A percentile compares a stretch with the other conserved stretches of the same genome.
phyloP scores from a whole-genome alignment of 2,797 vertebrate species.

The Crax fasciolata region DNA sequence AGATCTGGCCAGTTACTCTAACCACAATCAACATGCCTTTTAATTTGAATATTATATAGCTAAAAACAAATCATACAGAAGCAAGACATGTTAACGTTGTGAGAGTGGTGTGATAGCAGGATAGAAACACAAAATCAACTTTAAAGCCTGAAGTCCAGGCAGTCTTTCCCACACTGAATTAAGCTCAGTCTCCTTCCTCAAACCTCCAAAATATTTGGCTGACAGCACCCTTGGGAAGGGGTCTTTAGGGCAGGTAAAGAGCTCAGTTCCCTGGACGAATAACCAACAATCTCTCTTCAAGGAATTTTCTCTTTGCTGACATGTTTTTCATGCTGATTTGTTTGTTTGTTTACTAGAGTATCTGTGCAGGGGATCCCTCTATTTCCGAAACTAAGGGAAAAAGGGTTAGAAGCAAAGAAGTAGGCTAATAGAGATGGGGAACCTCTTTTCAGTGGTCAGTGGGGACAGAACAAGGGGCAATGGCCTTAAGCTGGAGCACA shows the following conservation, averaged over 20 bases:
- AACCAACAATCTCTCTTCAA: neutral
- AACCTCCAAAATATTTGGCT: neutral
- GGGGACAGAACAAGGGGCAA: too few species aligned
- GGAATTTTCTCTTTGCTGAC: neutral
- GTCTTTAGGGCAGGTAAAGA: neutral
- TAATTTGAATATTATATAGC: neutral
- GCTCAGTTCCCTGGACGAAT: neutral
- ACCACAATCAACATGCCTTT: neutral
- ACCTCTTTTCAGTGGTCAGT: too few species aligned
- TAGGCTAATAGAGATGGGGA: neutral
- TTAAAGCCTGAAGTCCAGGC: neutral
- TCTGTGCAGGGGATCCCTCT: neutral
- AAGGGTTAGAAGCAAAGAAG: neutral
- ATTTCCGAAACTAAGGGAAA: neutral
- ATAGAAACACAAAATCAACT: neutral
- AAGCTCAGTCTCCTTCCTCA: neutral
- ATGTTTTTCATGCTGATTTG: neutral
- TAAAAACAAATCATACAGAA: neutral
- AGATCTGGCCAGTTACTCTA: neutral
- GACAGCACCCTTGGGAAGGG: neutral
- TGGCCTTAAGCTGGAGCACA: too few species aligned
- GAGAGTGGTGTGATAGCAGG: rapidly evolving
- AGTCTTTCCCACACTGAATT: neutral
- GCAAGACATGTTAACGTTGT: neutral
- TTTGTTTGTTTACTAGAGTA: neutral